phyloP scores from a whole-genome alignment of 2,113 vertebrate genomes.

The Anhinga rufa region DNA sequence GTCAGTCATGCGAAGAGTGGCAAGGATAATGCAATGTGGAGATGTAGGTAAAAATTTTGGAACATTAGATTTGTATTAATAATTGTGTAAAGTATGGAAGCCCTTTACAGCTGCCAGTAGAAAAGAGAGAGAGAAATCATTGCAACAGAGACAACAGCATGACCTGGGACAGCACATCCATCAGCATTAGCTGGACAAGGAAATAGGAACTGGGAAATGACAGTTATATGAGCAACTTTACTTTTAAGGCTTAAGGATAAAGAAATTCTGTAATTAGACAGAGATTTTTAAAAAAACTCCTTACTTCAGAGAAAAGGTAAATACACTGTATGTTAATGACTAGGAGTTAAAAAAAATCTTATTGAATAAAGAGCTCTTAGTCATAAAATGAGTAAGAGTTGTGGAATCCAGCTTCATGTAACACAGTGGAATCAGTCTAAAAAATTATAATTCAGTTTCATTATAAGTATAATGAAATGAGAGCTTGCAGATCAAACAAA shows the following conservation, averaged over 20 bases:
- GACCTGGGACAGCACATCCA: background rate
- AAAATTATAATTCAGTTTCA: background rate
- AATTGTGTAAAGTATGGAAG: background rate
- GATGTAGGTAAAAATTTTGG: background rate
- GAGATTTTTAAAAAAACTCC: background rate
- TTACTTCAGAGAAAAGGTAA: background rate
- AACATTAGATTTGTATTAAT: background rate
- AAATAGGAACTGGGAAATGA: background rate
- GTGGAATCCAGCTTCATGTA: background rate
- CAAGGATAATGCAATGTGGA: background rate
- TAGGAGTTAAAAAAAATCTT: background rate
- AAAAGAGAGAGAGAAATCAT: background rate
- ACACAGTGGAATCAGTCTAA: background rate
- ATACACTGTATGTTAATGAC: background rate
- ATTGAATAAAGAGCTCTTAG: background rate
- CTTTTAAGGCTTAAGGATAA: background rate
- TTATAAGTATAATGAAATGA: background rate
- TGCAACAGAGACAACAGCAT: background rate
- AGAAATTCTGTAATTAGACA: background rate
- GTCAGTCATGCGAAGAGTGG: background rate
- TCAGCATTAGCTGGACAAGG: background rate
- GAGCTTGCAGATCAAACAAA: constrained; percentile 2
- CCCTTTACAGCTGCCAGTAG: background rate
- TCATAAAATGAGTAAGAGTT: background rate
- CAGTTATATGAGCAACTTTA: background rate